Percentiles rank a stretch among this genome's conserved stretches.
These are phyloP conservation scores for Notechis scutatus DNA, from an alignment of 2,113 vertebrate species.

Conservation along the genomic window DNA sequence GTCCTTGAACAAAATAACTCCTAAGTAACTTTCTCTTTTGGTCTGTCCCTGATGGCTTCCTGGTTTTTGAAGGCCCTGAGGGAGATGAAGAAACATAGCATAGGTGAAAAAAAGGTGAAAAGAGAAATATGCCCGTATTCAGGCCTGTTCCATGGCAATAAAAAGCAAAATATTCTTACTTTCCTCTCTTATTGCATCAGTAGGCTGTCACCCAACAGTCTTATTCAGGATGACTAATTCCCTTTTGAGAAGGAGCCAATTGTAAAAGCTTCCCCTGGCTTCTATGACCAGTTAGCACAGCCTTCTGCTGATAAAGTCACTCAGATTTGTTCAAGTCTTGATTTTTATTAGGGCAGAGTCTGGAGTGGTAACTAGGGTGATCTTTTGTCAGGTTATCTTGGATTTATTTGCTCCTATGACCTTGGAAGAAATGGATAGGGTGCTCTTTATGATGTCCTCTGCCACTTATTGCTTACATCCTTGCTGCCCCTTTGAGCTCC, in stretches of 20 bases:
- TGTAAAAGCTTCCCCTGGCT: not conserved
- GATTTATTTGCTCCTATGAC: not conserved
- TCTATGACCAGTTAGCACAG: not conserved
- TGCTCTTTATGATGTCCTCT: not conserved
- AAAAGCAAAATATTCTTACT: not conserved
- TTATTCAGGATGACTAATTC: not conserved
- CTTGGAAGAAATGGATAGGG: not conserved
- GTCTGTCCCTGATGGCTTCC: not conserved
- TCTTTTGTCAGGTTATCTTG: not conserved
- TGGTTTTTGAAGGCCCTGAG: not conserved
- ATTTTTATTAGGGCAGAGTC: not conserved
- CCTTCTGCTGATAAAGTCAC: not conserved
- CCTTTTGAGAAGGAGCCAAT: not conserved
- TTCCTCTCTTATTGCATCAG: not conserved
- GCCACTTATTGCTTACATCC: not conserved
- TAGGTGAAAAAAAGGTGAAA: not conserved
- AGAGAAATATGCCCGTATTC: not conserved
- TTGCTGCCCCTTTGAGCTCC: not conserved
- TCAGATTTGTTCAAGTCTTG: not conserved
- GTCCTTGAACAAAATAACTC: not conserved
- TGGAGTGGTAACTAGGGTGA: not conserved
- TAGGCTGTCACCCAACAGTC: not conserved
- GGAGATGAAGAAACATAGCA: not conserved
- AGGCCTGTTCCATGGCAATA: not conserved
- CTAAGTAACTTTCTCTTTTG: not conserved